These are phyloP conservation scores for Hemistola chrysoprasaria DNA, from an alignment of 2,888 invertebrate species.

Conservation along the genomic window DNA sequence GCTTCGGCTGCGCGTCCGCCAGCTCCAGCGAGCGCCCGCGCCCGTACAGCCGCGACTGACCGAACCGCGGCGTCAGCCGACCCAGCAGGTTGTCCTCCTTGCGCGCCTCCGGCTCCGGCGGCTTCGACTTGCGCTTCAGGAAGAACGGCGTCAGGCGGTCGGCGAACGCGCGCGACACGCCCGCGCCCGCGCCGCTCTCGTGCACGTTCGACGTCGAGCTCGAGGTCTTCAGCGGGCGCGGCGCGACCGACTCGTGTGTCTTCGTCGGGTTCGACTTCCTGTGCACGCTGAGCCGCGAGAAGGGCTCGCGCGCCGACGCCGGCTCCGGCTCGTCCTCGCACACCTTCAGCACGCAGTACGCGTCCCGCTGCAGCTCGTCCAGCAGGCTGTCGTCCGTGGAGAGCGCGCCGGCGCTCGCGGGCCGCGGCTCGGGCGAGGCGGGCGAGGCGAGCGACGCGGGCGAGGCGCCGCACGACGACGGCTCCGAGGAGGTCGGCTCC, in stretches of 20 bases:
- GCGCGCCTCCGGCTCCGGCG: slow-evolving; percentile 49
- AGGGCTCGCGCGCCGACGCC: slow-evolving; percentile 43
- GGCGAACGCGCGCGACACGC: slow-evolving; percentile 59
- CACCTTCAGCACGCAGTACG: slow-evolving; percentile 67
- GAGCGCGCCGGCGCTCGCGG: slow-evolving; percentile 47
- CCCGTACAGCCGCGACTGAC: slow-evolving; percentile 65
- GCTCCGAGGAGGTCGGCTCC: slow-evolving; percentile 37
- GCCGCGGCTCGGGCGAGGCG: slow-evolving; percentile 78
- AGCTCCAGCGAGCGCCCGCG: slow-evolving; percentile 73
- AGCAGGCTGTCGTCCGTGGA: slow-evolving; percentile 72
- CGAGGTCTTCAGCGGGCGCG: slow-evolving; percentile 63
- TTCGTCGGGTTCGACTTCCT: slow-evolving; percentile 75
- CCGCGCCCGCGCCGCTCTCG: slow-evolving; percentile 57
- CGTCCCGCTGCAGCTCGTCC: slow-evolving; percentile 67
- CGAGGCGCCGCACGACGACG: slow-evolving; percentile 21
- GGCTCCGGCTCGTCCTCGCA: slow-evolving; percentile 60
- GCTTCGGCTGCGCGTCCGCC: slow-evolving; percentile 47
- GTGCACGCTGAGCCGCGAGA: slow-evolving; percentile 67
- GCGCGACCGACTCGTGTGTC: slow-evolving; percentile 46
- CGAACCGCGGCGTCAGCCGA: slow-evolving; percentile 70
- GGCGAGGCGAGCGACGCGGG: slow-evolving; percentile 26
- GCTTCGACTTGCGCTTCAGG: slow-evolving; percentile 69
- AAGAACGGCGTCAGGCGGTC: slow-evolving; percentile 75
- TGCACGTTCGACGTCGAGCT: slow-evolving; percentile 74
- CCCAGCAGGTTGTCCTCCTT: slow-evolving; percentile 72